Conservation (phyloP, 2,797 vertebrate species). For the Artibeus jamaicensis region DNA sequence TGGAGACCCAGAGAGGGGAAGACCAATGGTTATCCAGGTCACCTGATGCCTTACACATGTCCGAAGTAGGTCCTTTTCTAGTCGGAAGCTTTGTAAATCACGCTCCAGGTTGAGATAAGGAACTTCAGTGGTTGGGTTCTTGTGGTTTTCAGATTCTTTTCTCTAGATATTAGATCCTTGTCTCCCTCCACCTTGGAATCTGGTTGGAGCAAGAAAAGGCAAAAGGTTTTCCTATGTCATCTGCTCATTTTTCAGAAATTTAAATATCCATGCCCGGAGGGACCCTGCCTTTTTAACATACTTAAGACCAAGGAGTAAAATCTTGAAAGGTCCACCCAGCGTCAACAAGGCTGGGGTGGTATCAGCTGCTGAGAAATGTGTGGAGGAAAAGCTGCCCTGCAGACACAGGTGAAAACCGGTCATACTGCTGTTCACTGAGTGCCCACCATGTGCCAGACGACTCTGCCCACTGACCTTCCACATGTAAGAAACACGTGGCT, state of each 20-base stretch:
- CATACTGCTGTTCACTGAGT: too few relatives aligned
- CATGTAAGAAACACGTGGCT: too few relatives aligned
- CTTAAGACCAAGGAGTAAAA: too few relatives aligned
- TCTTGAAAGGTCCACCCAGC: too few relatives aligned
- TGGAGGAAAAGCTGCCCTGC: too few relatives aligned
- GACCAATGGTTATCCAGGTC: background rate
- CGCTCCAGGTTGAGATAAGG: background rate
- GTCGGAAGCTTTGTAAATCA: background rate
- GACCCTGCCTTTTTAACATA: too few relatives aligned
- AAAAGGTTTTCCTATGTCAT: background rate
- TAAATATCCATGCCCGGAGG: background rate
- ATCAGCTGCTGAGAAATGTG: too few relatives aligned
- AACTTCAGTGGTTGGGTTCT: background rate
- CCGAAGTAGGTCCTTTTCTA: background rate
- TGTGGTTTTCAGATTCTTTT: background rate
- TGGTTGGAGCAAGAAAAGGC: background rate
- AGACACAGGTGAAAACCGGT: too few relatives aligned
- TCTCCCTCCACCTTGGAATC: background rate
- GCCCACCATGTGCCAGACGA: too few relatives aligned
- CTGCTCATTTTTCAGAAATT: background rate
- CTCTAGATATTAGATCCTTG: background rate
- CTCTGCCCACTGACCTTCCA: too few relatives aligned
- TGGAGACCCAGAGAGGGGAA: background rate
- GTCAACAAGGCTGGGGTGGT: too few relatives aligned
- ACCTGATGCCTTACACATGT: background rate